Percentiles rank a stretch among this genome's conserved stretches.
Conservation (phyloP, 2,797 vertebrate species). For the Coreius guichenoti region DNA sequence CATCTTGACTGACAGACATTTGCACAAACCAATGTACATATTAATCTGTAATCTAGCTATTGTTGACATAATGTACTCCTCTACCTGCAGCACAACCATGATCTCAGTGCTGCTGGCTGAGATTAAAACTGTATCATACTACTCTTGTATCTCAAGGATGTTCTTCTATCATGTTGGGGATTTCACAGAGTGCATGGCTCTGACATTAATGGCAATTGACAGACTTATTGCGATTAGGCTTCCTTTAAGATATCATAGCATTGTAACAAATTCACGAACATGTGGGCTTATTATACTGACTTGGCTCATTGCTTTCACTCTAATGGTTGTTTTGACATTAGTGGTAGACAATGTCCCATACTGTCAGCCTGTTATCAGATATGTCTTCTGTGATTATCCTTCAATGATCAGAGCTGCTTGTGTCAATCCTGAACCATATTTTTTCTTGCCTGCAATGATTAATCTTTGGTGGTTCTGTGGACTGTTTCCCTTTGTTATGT, state of each 20-base stretch:
- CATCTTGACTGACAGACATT: constrained; percentile 48
- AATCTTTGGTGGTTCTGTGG: background rate
- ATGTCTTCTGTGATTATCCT: constrained; percentile 53
- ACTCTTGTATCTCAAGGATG: too few relatives aligned
- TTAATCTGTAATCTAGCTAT: constrained; percentile 56
- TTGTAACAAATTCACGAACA: constrained; percentile 49
- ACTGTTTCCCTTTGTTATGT: constrained; percentile 42
- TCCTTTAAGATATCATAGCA: too few relatives aligned
- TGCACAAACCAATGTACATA: constrained; percentile 53
- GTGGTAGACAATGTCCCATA: constrained; percentile 45
- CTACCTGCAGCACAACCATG: constrained; percentile 46
- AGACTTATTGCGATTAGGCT: too few relatives aligned
- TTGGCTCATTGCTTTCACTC: constrained; percentile 40
- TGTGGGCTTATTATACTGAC: constrained; percentile 24
- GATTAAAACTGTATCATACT: too few relatives aligned
- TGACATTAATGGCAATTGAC: too few relatives aligned
- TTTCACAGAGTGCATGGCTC: too few relatives aligned
- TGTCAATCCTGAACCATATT: constrained; percentile 57
- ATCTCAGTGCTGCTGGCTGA: too few relatives aligned
- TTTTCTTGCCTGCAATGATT: constrained; percentile 14
- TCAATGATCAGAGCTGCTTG: constrained; percentile 54
- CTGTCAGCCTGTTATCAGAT: constrained; percentile 57
- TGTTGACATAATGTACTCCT: constrained; percentile 58
- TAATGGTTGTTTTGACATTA: background rate
- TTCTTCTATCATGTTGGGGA: too few relatives aligned